Percentiles rank a stretch among this genome's conserved stretches.
phyloP scores from a whole-genome alignment of 2,113 vertebrate genomes.

The Empidonax alnorum region DNA sequence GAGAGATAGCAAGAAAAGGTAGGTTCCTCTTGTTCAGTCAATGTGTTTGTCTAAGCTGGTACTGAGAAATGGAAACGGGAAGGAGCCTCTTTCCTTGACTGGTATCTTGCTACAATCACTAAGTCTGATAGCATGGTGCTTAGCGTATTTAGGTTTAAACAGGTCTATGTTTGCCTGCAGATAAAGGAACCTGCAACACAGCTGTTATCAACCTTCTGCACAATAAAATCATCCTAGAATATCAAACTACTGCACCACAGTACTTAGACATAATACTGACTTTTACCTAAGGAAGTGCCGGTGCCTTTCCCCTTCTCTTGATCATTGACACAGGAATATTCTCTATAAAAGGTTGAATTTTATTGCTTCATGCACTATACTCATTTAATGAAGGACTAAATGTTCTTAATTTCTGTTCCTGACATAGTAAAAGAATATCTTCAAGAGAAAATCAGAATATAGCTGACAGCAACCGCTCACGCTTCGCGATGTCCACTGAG shows the following conservation, averaged over 20 bases:
- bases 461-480: neutral
- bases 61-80: neutral
- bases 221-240: neutral
- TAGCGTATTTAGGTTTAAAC: neutral
- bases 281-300: neutral
- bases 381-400: neutral
- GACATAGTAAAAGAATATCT: neutral
- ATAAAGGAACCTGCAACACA: neutral
- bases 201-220: neutral
- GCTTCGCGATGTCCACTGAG: fast-evolving
- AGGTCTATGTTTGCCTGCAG: neutral
- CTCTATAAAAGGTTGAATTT: neutral
- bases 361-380: neutral
- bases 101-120: neutral
- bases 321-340: neutral
- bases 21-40: neutral
- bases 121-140: neutral
- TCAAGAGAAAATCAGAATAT: neutral
- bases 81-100: neutral
- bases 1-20: neutral
- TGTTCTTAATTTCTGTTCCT: neutral
- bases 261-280: neutral
- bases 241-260: neutral
- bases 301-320: neutral
- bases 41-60: neutral